These are phyloP conservation scores for Coleophora deauratella DNA, from an alignment of 2,888 invertebrate species.

Conservation along the genomic window DNA sequence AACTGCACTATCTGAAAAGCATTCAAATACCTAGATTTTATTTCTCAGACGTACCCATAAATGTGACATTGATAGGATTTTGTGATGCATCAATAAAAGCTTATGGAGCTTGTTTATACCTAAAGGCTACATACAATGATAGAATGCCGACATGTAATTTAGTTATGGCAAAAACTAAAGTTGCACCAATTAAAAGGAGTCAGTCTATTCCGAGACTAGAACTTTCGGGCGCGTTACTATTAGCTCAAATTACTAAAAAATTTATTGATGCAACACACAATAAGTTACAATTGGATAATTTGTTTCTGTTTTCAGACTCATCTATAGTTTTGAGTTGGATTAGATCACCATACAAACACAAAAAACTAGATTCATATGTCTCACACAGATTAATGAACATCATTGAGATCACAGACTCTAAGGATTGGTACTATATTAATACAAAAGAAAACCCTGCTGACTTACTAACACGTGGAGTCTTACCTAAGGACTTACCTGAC, in stretches of 20 bases:
- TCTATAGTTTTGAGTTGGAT: conserved; percentile 11
- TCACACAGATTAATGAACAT: conserved; percentile 4
- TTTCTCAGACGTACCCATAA: conserved; percentile 6
- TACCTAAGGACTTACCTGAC: not conserved
- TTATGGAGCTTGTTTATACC: conserved; percentile 8
- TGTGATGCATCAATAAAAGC: conserved; percentile 5
- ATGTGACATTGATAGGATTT: conserved; percentile 6
- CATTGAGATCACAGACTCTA: not conserved
- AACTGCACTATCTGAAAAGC: too few species aligned
- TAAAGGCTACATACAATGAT: conserved; percentile 3
- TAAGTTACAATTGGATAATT: conserved; percentile 2
- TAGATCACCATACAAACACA: conserved; percentile 7
- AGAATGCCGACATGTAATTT: not conserved
- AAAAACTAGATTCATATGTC: conserved; percentile 1
- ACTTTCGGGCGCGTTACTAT: conserved; percentile 3
- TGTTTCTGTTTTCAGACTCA: conserved; percentile 8
- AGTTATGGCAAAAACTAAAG: conserved; percentile 5
- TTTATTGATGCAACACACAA: not conserved
- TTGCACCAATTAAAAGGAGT: conserved; percentile 1
- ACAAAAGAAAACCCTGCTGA: conserved; percentile 7
- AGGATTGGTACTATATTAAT: conserved; percentile 5
- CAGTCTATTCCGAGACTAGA: conserved; percentile 4
- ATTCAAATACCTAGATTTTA: too few species aligned
- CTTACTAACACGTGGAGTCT: conserved; percentile 4
- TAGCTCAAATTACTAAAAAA: not conserved